Conservation (phyloP, 2,888 invertebrate species). For the Crematogaster levior region DNA sequence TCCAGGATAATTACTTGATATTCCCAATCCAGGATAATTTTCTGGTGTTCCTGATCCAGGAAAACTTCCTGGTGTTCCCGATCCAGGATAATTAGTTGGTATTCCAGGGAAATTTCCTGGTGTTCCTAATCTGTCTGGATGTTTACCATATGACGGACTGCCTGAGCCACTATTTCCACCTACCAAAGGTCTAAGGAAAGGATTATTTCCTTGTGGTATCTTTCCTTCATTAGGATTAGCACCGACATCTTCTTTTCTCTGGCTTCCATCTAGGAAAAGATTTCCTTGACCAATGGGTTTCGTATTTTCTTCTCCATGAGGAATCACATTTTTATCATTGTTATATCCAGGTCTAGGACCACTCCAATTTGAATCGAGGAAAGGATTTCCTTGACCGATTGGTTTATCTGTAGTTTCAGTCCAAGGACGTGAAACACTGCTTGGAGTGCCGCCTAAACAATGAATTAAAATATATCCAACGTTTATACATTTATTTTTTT, state of each 20-base stretch:
- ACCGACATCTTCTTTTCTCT: not conserved
- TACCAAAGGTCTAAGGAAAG: not conserved
- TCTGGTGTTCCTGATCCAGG: not conserved
- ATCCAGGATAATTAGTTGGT: not conserved
- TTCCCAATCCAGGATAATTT: not conserved
- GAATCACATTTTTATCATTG: constrained; percentile 24
- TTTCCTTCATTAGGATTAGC: not conserved
- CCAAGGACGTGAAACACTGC: not conserved
- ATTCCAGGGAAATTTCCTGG: not conserved
- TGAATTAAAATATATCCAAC: not conserved
- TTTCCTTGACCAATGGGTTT: constrained; percentile 35
- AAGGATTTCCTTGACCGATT: constrained; percentile 57
- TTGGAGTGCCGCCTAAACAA: constrained; percentile 14
- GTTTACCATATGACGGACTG: not conserved
- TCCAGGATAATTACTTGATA: not conserved
- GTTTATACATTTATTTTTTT: not conserved
- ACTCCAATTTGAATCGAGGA: constrained; percentile 33
- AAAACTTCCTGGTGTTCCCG: not conserved
- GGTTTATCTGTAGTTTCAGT: constrained; percentile 29
- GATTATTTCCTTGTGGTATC: constrained; percentile 8
- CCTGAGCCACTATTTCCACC: not conserved
- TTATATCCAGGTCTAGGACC: not conserved
- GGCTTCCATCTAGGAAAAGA: constrained; percentile 10
- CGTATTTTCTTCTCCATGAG: not conserved
- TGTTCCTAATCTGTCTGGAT: not conserved